Percentiles rank a stretch among this genome's conserved stretches.
Evolutionary conservation across 2,113 vertebrate species (phyloP).

Genomic region (Hipposideros armiger): DNA sequence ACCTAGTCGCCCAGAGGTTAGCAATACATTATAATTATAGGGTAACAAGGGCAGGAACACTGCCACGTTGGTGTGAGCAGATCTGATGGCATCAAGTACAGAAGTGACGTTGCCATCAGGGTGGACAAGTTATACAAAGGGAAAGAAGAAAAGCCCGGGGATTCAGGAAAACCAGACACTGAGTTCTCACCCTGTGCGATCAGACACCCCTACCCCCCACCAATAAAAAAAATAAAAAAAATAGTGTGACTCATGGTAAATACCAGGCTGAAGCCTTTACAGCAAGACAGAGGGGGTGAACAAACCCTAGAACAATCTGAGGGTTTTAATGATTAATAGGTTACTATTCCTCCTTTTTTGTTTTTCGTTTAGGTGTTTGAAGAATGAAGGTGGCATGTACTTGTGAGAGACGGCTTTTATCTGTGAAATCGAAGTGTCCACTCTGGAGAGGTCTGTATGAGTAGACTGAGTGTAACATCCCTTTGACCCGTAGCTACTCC

Average conservation of each 20-base stretch:
- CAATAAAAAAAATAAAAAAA: background rate
- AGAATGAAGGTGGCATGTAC: background rate
- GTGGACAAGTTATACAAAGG: background rate
- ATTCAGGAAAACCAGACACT: background rate
- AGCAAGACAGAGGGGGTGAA: background rate
- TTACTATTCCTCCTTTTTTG: background rate
- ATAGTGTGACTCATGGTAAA: background rate
- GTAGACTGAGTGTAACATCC: too few species aligned
- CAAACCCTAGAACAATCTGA: background rate
- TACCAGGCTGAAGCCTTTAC: background rate
- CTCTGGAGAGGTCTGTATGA: background rate
- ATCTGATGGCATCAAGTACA: background rate
- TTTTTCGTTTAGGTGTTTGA: conserved; percentile 6
- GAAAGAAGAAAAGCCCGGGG: background rate
- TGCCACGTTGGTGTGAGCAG: conserved; percentile 20
- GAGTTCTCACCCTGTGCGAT: fast-evolving
- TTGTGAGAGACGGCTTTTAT: background rate
- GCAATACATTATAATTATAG: conserved; percentile 18
- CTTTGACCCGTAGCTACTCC: background rate
- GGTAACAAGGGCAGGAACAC: background rate
- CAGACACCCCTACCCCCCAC: background rate
- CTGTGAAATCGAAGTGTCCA: background rate
- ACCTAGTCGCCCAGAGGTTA: background rate
- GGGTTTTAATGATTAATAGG: background rate
- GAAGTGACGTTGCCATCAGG: background rate